Percentiles rank a stretch among this genome's conserved stretches.
Conservation (phyloP, 2,113 vertebrate genomes). For the Nesoenas mayeri region DNA sequence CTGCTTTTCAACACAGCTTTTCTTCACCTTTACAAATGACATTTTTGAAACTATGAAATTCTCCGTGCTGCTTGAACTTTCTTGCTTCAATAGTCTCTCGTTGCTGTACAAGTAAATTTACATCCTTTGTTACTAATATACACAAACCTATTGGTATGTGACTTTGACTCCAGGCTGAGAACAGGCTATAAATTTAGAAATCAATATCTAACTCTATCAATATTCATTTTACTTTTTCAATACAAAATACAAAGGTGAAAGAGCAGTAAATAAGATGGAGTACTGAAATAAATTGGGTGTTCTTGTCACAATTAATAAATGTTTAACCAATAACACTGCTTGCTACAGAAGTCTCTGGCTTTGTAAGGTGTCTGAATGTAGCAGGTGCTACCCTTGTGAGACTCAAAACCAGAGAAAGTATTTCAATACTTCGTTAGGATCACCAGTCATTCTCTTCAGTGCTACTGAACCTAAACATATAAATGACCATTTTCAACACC, state of each 20-base stretch:
- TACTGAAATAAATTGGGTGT: slow-evolving; percentile 80
- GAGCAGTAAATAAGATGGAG: slow-evolving; percentile 82
- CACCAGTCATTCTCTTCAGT: background rate
- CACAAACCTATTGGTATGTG: slow-evolving; percentile 68
- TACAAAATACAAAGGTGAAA: slow-evolving; percentile 83
- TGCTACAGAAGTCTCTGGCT: slow-evolving; percentile 52
- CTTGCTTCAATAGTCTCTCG: slow-evolving; percentile 65
- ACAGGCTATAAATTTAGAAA: slow-evolving; percentile 79
- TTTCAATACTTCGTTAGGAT: background rate
- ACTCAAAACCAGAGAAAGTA: background rate
- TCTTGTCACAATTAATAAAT: slow-evolving; percentile 86
- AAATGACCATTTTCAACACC: background rate
- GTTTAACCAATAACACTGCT: slow-evolving; percentile 70
- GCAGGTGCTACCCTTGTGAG: slow-evolving; percentile 27
- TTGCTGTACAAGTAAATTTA: slow-evolving; percentile 68
- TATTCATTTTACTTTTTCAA: slow-evolving; percentile 85
- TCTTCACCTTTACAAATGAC: slow-evolving; percentile 70
- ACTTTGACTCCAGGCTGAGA: slow-evolving; percentile 78
- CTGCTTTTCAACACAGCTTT: slow-evolving; percentile 22
- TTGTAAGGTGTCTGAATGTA: slow-evolving; percentile 37
- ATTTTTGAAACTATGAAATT: slow-evolving; percentile 69
- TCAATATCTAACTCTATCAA: slow-evolving; percentile 84
- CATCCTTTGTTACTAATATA: slow-evolving; percentile 63
- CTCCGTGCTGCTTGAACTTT: slow-evolving; percentile 56
- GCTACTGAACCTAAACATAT: background rate